A percentile compares a stretch with the other conserved stretches of the same genome.
phyloP scores from a whole-genome alignment of 2,113 vertebrate species.

The Zonotrichia leucophrys region DNA sequence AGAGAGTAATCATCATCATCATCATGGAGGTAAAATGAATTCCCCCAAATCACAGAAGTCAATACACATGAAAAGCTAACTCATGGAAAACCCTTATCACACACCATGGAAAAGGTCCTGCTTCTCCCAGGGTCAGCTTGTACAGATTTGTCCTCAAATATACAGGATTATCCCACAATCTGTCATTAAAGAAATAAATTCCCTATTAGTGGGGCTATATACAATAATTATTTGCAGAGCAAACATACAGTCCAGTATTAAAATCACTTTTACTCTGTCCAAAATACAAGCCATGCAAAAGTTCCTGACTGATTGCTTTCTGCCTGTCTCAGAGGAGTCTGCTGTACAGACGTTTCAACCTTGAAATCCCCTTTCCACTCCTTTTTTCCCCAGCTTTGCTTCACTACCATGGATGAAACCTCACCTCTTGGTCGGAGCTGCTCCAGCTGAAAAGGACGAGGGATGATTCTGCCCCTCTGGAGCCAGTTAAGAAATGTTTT shows the following conservation, averaged over 20 bases:
- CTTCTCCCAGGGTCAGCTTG: not conserved
- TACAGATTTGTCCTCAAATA: not conserved
- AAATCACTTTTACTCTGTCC: not conserved
- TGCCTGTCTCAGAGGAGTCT: not conserved
- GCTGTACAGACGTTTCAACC: not conserved
- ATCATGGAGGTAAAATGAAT: not conserved
- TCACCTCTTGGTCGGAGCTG: conserved; percentile 26
- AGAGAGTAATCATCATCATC: not conserved
- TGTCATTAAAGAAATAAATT: not conserved
- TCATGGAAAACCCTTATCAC: not conserved
- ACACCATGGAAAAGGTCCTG: not conserved
- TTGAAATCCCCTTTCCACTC: conserved; percentile 18
- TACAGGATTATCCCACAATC: not conserved
- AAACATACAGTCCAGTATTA: not conserved
- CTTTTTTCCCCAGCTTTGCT: not conserved
- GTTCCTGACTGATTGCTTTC: conserved; percentile 2
- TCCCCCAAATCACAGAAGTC: not conserved
- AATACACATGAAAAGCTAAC: not conserved
- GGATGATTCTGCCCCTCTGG: conserved; percentile 35
- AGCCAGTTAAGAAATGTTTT: conserved; percentile 50
- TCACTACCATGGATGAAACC: not conserved
- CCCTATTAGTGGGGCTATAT: not conserved
- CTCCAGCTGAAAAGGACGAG: not conserved
- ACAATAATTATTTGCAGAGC: not conserved
- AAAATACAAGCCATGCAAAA: not conserved